Conservation (phyloP, 2,113 vertebrate genomes). For the Marmota flaviventris region DNA sequence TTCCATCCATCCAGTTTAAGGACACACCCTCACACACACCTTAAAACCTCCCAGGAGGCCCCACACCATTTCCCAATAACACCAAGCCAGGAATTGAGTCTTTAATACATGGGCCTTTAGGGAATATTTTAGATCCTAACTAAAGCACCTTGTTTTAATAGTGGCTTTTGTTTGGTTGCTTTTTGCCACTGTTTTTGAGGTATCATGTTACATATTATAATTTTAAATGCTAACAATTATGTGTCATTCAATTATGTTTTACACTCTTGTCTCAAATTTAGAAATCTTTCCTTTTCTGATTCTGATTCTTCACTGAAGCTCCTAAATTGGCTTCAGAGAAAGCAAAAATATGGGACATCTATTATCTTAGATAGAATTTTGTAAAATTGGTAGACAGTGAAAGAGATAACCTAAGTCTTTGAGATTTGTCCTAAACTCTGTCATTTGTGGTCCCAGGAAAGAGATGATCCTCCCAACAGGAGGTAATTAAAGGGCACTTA, state of each 20-base stretch:
- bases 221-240: neutral
- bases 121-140: no score
- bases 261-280: neutral
- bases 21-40: neutral
- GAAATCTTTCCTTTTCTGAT: neutral
- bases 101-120: no score
- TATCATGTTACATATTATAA: neutral
- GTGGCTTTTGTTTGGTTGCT: neutral
- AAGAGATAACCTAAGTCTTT: neutral
- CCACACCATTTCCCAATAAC: neutral
- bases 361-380: conserved; percentile 8
- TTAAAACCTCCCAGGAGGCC: neutral
- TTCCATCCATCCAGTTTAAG: neutral
- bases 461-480: neutral
- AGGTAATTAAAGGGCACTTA: neutral
- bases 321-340: neutral
- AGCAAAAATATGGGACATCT: neutral
- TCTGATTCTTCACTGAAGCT: neutral
- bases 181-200: neutral
- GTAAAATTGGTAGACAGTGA: neutral
- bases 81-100: neutral
- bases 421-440: neutral
- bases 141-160: neutral
- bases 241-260: neutral
- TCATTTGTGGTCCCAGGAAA: neutral